These are phyloP conservation scores for Oryzias javanicus DNA, from an alignment of 2,113 vertebrate genomes.

Conservation along the genomic window DNA sequence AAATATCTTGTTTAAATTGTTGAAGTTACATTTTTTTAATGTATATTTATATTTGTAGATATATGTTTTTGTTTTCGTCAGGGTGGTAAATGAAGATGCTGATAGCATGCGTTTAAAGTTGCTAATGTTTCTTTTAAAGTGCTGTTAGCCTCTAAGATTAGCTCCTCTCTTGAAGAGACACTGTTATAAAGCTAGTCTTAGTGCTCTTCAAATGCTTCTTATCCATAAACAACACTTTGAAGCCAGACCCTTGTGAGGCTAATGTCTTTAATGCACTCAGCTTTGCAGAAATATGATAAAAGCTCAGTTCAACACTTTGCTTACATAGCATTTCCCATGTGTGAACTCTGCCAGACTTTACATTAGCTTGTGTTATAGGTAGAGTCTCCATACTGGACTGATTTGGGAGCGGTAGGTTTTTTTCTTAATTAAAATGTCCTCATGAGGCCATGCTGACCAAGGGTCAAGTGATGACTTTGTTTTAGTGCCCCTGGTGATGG, in stretches of 20 bases:
- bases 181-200: no score
- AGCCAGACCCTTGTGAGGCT: neutral
- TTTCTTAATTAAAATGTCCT: constrained; percentile 76
- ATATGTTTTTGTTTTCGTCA: no score
- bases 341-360: constrained; percentile 36
- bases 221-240: no score
- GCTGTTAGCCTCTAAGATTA: no score
- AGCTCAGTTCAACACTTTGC: constrained; percentile 14
- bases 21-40: no score
- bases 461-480: constrained; percentile 75
- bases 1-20: no score
- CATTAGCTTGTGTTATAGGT: constrained; percentile 57
- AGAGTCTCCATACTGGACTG: constrained; percentile 52
- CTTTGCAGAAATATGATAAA: neutral
- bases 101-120: no score
- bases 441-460: constrained; percentile 59
- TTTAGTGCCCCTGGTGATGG: constrained; percentile 59
- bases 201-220: no score
- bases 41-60: no score
- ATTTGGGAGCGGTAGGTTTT: constrained; percentile 60
- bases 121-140: no score
- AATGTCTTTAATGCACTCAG: neutral
- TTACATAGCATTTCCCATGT: constrained; percentile 51
- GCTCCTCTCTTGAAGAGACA: no score
- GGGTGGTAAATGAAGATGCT: no score